Evolutionary conservation across 2,797 vertebrate genomes (phyloP).

Genomic region (Meda fulgida): DNA sequence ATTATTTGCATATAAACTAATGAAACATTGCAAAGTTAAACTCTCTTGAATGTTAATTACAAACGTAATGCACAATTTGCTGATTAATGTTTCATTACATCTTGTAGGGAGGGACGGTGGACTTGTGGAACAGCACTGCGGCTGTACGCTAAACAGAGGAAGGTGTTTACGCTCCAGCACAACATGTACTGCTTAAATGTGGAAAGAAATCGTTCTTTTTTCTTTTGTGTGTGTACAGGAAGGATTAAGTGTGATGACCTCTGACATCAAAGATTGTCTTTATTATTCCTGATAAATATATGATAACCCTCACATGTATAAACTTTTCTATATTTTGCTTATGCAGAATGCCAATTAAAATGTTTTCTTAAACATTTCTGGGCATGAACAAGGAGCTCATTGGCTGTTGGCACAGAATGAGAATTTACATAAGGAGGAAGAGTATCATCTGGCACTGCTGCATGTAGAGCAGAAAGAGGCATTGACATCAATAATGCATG

Average conservation of each 20-base stretch:
- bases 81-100: constrained; percentile 95
- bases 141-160: constrained; percentile 26
- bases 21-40: constrained; percentile 94
- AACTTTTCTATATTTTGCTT: neutral
- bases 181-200: neutral
- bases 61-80: constrained; percentile 97
- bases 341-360: neutral
- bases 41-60: constrained; percentile 95
- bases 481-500: constrained; percentile 74
- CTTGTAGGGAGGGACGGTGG: constrained; percentile 64
- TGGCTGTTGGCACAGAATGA: constrained; percentile 26
- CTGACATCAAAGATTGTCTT: neutral
- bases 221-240: neutral
- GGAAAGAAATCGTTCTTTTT: neutral
- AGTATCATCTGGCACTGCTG: constrained; percentile 22
- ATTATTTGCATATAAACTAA: constrained; percentile 98
- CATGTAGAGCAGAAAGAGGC: constrained; percentile 33
- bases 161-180: constrained; percentile 6
- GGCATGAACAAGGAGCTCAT: neutral
- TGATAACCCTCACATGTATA: neutral
- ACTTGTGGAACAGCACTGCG: constrained; percentile 2
- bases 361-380: neutral
- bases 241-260: neutral
- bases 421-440: constrained; percentile 26
- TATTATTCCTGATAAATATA: neutral